Evolutionary conservation across 2,888 invertebrate genomes (phyloP).

Genomic region (Tenthredo notha): DNA sequence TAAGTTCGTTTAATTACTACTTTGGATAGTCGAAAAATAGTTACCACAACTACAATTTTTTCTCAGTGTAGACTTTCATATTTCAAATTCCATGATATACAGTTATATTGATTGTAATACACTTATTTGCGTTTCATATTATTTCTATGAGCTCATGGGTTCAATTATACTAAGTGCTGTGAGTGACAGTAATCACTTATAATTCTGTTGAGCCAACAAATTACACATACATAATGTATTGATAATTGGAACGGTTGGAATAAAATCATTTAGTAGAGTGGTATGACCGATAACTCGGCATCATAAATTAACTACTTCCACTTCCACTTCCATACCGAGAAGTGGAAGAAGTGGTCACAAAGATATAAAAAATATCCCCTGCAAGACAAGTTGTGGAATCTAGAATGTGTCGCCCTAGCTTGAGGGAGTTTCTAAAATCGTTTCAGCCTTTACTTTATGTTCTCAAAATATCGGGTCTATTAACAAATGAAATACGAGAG

Average conservation of each 20-base stretch:
- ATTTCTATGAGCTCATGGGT: neutral
- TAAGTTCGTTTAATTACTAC: too few relatives aligned
- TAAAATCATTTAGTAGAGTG: neutral
- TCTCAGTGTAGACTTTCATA: neutral
- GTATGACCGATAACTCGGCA: neutral
- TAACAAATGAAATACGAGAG: neutral
- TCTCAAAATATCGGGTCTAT: neutral
- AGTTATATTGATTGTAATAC: neutral
- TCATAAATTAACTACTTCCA: neutral
- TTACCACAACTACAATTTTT: too few relatives aligned
- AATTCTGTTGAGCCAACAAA: neutral
- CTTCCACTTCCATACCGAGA: neutral
- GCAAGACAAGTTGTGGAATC: neutral
- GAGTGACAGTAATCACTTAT: neutral
- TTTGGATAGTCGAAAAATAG: too few relatives aligned
- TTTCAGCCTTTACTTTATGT: neutral
- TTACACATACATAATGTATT: conserved; percentile 4
- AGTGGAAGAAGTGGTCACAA: neutral
- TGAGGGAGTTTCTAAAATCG: neutral
- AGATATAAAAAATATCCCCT: neutral
- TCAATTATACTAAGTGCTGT: neutral
- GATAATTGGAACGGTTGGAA: neutral
- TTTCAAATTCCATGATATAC: neutral
- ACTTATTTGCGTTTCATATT: neutral
- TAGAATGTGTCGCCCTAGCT: neutral